Evolutionary conservation across 2,797 vertebrate species (phyloP), one percentile per base, ranked within the genome.

Genomic region (Halcyon chelicuti): DNA sequence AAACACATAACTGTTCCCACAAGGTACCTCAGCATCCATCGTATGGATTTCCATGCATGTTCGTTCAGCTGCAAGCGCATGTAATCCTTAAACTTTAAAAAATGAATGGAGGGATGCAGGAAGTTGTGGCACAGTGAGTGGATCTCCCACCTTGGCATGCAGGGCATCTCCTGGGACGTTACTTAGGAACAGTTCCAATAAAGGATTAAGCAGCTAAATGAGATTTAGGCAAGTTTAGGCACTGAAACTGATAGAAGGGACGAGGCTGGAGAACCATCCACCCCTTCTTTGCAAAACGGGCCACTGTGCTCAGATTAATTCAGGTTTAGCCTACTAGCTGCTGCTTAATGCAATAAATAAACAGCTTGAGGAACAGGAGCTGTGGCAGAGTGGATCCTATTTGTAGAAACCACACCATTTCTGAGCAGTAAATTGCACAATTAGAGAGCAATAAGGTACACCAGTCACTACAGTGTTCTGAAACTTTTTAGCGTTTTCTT

Each of bases 1-100:
- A 68, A 40, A 42, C 52, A 21, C 0, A 0, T 31, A 46, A 42
- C 12, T n/a, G 5, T 67, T 54, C 63, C 60, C 35, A 28, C 0
- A 2, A 31, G n/a, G 7, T 47, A 23, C 28, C 18, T 20, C 44
- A 33, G 16, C 3, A 4, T 60, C 74, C 28, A 3, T 39, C 39
- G 23, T 26, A 57, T 42, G 42, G 63, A 58, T 60, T 54, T 68
- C 49, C 54, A 17, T 25, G 11, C 18, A 15, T 31, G 8, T 63
- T 88, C 44, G 29, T 72, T 67, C 49, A 77, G 23, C 49, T 76
- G 44, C 39, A 72, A 72, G 14, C 6, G 44, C 44, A 58, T 28
- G 19, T 46, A 54, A 62, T 33, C 28, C 37, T 58, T 66, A 12
- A 13, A 10, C 25, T 90, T 90, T 66, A 31, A 58, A 67, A 86